Base-by-base conservation (phyloP, 2,888 invertebrate species). In the Herminia tarsipennalis region DNA sequence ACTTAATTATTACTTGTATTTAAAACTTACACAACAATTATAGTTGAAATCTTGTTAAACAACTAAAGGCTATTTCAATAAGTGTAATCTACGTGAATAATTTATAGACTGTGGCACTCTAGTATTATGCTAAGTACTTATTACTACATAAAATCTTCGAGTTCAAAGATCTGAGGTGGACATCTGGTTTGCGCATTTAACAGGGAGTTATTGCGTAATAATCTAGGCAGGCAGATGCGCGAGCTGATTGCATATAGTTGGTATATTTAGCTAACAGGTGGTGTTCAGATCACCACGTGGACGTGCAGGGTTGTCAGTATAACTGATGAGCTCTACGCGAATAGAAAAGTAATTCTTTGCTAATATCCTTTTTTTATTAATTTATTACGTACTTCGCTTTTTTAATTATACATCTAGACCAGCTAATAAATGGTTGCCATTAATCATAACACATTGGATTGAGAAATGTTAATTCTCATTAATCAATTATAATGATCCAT, bases 191-290 rank as follows among this genome's bases (percentile, higher is more conserved):
- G 73, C 76, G 80, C 77, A 81, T 70, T 83, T 83, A 83, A 71
- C 78, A 71, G 74, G 73, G 74, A 81, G 73, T 81, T 81, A 86
- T 89, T 90, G 86, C 88, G 82, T 82, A 86, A 90, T 86, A 83
- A 83, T 81, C 81, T 77, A 81, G 73, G 66, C 69, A 65, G 67
- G 88, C 90, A 90, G 90, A 87, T 90, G 90, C 66, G 64, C 70
- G 70, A 78, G 87, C 80, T 86, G 88, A 88, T 88, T 90, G 84
- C 83, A 66, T 75, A 70, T 43, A 52, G 64, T 55, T 56, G 73
- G 76, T 86, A 84, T 83, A 86, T 85, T 83, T 86, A 85, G 81
- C 76, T 71, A 82, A 88, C 90, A 90, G 90, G 90, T 90, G 90
- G 70, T 76, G 40, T 55, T 42, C 41, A n/a, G 54, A 50, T 61